Conservation (phyloP, 2,797 vertebrate genomes). For the Distichodus sexfasciatus region DNA sequence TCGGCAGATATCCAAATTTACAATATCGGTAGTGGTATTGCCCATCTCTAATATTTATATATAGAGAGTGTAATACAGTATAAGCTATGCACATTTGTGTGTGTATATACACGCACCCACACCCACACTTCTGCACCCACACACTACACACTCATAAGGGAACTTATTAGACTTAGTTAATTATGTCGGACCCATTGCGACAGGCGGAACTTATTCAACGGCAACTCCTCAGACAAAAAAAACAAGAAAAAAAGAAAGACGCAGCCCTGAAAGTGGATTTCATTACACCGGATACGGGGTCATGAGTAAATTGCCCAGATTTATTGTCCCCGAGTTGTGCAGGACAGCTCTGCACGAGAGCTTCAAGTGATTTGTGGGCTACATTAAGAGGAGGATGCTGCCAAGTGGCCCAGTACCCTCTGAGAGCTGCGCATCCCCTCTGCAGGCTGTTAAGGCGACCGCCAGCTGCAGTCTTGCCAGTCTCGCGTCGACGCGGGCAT, state of each 20-base stretch:
- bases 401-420: conserved; percentile 46
- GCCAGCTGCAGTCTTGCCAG: conserved; percentile 28
- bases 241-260: conserved; percentile 42
- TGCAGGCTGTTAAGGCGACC: conserved; percentile 46
- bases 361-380: conserved; percentile 54
- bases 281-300: conserved; percentile 52
- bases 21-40: no score
- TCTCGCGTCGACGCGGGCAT: neutral
- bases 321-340: conserved; percentile 47
- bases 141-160: no score
- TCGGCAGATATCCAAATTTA: no score
- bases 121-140: no score
- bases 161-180: no score
- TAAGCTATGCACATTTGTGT: no score
- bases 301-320: conserved; percentile 57
- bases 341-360: conserved; percentile 44
- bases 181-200: no score
- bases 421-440: conserved; percentile 37
- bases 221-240: conserved; percentile 19
- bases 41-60: no score
- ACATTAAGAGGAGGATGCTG: conserved; percentile 54
- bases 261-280: conserved; percentile 43
- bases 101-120: no score
- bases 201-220: conserved; percentile 13
- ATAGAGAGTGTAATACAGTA: no score